Evolutionary conservation across 2,113 vertebrate genomes (phyloP), one percentile per base, ranked within the genome.

Genomic region (Propithecus coquereli): DNA sequence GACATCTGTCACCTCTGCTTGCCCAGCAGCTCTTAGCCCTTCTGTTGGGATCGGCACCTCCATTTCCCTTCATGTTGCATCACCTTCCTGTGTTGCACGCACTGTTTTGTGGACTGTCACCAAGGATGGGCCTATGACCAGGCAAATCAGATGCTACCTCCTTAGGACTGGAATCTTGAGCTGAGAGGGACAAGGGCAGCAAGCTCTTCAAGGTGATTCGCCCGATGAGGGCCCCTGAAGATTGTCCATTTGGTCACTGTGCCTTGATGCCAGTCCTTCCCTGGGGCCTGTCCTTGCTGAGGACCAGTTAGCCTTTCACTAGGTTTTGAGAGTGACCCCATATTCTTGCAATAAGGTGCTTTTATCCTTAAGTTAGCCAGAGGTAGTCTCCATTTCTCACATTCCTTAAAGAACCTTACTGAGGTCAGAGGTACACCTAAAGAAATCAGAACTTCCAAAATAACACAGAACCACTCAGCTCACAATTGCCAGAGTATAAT

Each of bases 401-500:
- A 37, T 50, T 77, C 25, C n/a, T 66, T 37, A 54, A 77, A 47
- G 59, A 85, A 40, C 40, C 37, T 66, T 3, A 25, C 27, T 91
- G 66, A 50, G 27, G 37, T 43, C 81, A 68, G 43, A 59, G 34
- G 14, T 88, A 8, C 12, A 71, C 30, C 1, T 57, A 23, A 95
- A 92, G 61, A 83, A 91, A 68, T 34, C 30, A 80, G 74, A 85
- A 88, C 22, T 80, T 73, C 70, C 68, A 87, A 81, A 84, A 52
- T 34, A 43, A 13, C 8, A 37, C 0, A 18, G 77, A 68, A 20
- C 9, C 4, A 8, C 40, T 61, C 8, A 52, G 43, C 27, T 63
- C 22, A 43, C 20, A 71, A 10, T 7, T 34, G 18, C 70, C 61
- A 20, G 25, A 47, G 6, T 43, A 37, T 10, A 34, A n/a, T 16